Base-by-base conservation (phyloP, 1,140 invertebrate genomes). In the Drosophila setifemur region DNA sequence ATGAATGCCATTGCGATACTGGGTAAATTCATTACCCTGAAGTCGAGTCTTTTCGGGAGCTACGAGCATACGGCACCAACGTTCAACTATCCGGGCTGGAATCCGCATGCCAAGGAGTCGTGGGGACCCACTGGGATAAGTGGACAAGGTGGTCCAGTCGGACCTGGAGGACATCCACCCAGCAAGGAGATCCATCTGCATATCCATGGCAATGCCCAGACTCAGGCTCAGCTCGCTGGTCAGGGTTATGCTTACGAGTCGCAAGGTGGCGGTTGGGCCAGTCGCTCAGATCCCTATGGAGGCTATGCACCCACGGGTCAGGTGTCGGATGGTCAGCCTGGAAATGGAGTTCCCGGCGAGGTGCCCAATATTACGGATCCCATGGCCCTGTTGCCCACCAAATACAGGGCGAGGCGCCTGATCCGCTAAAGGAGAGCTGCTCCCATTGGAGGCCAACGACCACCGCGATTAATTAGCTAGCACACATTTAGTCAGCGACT, bases 101-200 rank as follows among this genome's bases (percentile, higher is more conserved):
- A 74, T 61, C 73, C 76, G 5, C 68, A 73, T 42, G 79, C 61
- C 45, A 74, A 73, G 45, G 78, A 66, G 37, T 76, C 72, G 1
- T 89, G 88, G 85, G 50, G 45, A 1, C 21, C 55, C 16, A 69
- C 74, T n/a, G 72, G 70, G 1, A 6, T 74, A 3, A 61, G 54
- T 28, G 50, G 21, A 0, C 21, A 68, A 4, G 21, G 52, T 28
- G 50, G 21, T 0, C 21, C 67, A 4, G 21, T 47, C 2, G 42
- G 35, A 8, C 35, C 49, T 0, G 39, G 14, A 0, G 35, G 54
- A 2, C 73, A 77, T 68, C 68, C 72, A 0, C 83, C 83, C 9
- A 86, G 57, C 40, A 90, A 90, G 69, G 89, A 90, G 61, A 89
- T 90, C 4, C 89, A 90, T 52, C 48, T 90, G 40, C 89, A 90